Percentiles rank a stretch among this genome's conserved stretches.
phyloP scores from a whole-genome alignment of 2,797 vertebrate species.

The Sphenodon punctatus region DNA sequence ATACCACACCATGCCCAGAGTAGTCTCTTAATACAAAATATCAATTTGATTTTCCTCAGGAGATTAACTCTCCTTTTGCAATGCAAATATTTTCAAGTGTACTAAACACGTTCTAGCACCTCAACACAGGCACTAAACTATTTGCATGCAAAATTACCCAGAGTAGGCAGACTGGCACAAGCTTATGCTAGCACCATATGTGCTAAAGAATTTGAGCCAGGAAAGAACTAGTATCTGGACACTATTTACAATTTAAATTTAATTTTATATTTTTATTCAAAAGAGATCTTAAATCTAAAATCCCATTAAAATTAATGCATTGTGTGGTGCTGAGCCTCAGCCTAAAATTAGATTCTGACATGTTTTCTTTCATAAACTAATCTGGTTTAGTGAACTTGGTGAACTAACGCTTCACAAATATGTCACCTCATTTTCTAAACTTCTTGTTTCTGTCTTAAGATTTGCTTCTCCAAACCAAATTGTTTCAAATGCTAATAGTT shows the following conservation, averaged over 20 bases:
- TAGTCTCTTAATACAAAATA: conserved; percentile 71
- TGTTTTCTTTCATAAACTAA: conserved; percentile 41
- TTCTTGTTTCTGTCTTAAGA: not conserved
- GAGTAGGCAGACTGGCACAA: conserved; percentile 82
- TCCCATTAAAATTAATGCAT: conserved; percentile 75
- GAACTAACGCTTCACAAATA: conserved; percentile 3
- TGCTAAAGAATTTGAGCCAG: conserved; percentile 80
- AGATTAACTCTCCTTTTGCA: conserved; percentile 77
- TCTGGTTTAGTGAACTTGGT: conserved; percentile 32
- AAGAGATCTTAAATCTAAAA: conserved; percentile 71
- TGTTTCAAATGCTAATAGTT: not conserved
- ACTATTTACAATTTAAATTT: conserved; percentile 82
- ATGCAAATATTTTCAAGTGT: conserved; percentile 86
- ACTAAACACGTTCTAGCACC: conserved; percentile 84
- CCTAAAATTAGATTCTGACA: conserved; percentile 46
- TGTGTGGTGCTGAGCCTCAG: conserved; percentile 48
- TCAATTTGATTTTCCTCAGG: conserved; percentile 76
- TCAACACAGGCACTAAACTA: conserved; percentile 81
- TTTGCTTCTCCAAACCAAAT: not conserved
- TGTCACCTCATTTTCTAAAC: not conserved
- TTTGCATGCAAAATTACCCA: conserved; percentile 82
- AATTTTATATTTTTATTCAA: conserved; percentile 77
- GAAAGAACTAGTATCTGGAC: conserved; percentile 78
- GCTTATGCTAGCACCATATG: conserved; percentile 84
- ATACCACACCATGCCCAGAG: conserved; percentile 40